phyloP scores from a whole-genome alignment of 2,113 vertebrate species.

The Alligator sinensis region DNA sequence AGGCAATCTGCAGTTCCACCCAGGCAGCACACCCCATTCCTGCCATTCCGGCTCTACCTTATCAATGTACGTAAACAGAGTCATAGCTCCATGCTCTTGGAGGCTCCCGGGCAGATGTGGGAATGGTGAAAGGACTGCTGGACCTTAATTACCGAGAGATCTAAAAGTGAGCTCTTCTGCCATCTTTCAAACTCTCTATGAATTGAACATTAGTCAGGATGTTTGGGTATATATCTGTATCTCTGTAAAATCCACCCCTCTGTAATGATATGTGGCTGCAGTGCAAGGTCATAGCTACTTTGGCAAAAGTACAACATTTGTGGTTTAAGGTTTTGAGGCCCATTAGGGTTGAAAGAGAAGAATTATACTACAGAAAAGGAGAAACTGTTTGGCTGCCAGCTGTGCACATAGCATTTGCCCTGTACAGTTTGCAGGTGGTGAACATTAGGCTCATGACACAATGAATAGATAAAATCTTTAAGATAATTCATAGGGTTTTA shows the following conservation, averaged over 20 bases:
- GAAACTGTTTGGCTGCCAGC: neutral
- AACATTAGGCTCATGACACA: neutral
- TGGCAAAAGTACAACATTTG: neutral
- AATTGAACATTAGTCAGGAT: neutral
- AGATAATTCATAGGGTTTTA: neutral
- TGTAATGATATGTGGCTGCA: neutral
- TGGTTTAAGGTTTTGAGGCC: neutral
- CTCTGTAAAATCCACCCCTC: neutral
- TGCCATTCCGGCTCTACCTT: neutral
- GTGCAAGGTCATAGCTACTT: neutral
- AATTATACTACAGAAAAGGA: neutral
- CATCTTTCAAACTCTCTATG: neutral
- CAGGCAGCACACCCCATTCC: neutral
- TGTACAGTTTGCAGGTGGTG: neutral
- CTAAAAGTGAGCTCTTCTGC: neutral
- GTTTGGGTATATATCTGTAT: neutral
- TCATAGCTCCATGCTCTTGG: neutral
- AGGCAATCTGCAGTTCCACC: neutral
- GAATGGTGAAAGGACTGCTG: too few species aligned
- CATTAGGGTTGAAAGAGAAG: neutral
- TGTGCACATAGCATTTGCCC: neutral
- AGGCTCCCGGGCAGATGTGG: neutral
- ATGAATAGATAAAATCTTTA: neutral
- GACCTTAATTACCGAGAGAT: neutral
- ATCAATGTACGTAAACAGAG: neutral